A percentile compares a stretch with the other conserved stretches of the same genome.
Conservation (phyloP, 2,888 invertebrate genomes). For the Sphinx pinastri region DNA sequence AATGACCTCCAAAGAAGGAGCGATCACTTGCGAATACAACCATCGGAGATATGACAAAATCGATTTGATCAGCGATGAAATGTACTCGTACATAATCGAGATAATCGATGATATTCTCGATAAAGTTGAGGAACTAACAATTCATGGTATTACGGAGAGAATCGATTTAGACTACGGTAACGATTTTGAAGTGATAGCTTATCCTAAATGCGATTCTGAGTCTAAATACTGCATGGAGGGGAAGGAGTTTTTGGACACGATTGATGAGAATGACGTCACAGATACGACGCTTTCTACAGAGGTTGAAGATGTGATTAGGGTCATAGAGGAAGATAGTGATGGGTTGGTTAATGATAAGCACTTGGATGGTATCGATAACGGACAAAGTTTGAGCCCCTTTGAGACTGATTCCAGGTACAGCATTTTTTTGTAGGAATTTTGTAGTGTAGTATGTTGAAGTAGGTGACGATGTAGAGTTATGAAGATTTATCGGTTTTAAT, state of each 20-base stretch:
- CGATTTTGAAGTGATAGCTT: conserved; percentile 66
- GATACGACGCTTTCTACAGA: conserved; percentile 45
- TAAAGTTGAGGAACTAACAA: conserved; percentile 56
- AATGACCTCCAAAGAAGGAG: conserved; percentile 61
- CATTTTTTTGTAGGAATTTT: not conserved
- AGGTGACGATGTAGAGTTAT: no score
- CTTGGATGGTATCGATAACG: conserved; percentile 37
- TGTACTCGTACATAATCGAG: conserved; percentile 46
- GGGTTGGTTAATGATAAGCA: conserved; percentile 50
- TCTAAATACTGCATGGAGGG: conserved; percentile 36
- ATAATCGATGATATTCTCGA: conserved; percentile 60
- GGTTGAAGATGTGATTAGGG: conserved; percentile 46
- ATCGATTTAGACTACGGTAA: conserved; percentile 44
- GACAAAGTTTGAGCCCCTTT: conserved; percentile 34
- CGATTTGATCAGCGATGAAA: conserved; percentile 39
- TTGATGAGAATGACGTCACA: conserved; percentile 57
- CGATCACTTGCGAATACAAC: conserved; percentile 54
- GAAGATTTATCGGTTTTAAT: no score
- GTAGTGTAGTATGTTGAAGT: not conserved
- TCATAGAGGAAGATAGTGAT: conserved; percentile 52
- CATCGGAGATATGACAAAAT: conserved; percentile 32
- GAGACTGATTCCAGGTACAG: conserved; percentile 50
- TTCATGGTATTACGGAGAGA: conserved; percentile 37
- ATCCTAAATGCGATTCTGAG: conserved; percentile 45
- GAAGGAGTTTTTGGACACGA: conserved; percentile 62